These are phyloP conservation scores for Ailuropoda melanoleuca DNA, from an alignment of 2,113 vertebrate species.

Conservation along the genomic window DNA sequence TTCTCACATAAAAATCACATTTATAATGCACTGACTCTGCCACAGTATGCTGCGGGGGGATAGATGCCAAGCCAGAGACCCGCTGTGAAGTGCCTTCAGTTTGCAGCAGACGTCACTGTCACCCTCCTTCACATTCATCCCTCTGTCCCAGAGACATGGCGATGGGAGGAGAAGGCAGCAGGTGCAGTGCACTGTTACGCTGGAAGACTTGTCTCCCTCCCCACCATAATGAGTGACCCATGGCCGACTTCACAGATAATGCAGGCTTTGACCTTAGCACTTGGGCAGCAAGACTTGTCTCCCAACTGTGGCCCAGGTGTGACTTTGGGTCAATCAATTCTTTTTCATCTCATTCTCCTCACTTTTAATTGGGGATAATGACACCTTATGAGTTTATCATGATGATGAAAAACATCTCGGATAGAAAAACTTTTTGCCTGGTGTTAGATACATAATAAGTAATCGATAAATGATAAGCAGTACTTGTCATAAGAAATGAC, in stretches of 20 bases:
- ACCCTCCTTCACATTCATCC: not conserved
- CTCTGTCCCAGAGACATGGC: not conserved
- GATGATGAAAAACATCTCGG: not conserved
- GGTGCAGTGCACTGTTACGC: rapidly evolving
- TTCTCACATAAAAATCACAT: not conserved
- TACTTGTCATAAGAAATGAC: constrained; percentile 33
- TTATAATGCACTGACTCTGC: not conserved
- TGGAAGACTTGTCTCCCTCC: not conserved
- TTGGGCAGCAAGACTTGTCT: not conserved
- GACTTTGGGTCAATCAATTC: not conserved
- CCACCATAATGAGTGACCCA: not conserved
- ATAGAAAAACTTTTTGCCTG: constrained; percentile 1
- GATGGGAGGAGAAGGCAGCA: not conserved
- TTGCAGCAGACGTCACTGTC: not conserved
- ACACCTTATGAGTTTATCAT: not conserved
- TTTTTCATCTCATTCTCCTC: not conserved
- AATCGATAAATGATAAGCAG: not conserved
- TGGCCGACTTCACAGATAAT: no score
- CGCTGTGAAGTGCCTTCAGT: rapidly evolving
- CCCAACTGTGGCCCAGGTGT: not conserved
- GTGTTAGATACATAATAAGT: not conserved
- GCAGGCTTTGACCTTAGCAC: not conserved
- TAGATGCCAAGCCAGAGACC: not conserved
- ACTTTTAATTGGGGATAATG: not conserved
- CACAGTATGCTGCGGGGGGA: not conserved